A percentile compares a stretch with the other conserved stretches of the same genome.
phyloP scores from a whole-genome alignment of 2,888 invertebrate genomes.

The Siphonodentalium dalli region DNA sequence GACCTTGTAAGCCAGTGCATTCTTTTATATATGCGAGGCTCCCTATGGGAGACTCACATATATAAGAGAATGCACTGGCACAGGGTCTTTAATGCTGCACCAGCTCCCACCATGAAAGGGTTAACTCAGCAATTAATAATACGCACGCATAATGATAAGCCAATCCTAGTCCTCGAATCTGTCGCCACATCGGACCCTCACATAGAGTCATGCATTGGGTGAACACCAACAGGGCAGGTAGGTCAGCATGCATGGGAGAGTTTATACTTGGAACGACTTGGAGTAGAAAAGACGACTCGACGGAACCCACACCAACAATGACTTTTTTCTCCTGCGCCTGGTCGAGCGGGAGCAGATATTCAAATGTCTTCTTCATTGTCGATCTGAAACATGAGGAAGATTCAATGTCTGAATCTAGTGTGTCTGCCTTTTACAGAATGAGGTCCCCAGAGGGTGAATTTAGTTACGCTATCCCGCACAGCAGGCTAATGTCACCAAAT shows the following conservation, averaged over 20 bases:
- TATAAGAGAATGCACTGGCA: too few species aligned
- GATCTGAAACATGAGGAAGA: slow-evolving; percentile 10
- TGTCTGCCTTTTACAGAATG: not conserved
- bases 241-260: slow-evolving; percentile 72
- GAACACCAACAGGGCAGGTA: slow-evolving; percentile 79
- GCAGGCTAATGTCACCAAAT: too few species aligned
- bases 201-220: slow-evolving; percentile 86
- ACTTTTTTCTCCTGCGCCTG: slow-evolving; percentile 64
- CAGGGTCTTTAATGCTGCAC: too few species aligned
- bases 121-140: not conserved
- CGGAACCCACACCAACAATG: slow-evolving; percentile 81
- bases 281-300: slow-evolving; percentile 78
- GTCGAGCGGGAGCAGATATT: slow-evolving; percentile 33
- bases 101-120: too few species aligned
- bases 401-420: not conserved
- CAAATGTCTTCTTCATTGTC: slow-evolving; percentile 34
- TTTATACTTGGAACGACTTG: slow-evolving; percentile 75
- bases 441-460: too few species aligned
- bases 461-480: too few species aligned
- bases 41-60: too few species aligned
- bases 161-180: slow-evolving; percentile 85
- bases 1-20: too few species aligned
- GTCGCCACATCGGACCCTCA: slow-evolving; percentile 90
- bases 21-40: too few species aligned
- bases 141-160: slow-evolving; percentile 76